Base-by-base conservation (phyloP, 2,113 vertebrate genomes). In the Apus apus region DNA sequence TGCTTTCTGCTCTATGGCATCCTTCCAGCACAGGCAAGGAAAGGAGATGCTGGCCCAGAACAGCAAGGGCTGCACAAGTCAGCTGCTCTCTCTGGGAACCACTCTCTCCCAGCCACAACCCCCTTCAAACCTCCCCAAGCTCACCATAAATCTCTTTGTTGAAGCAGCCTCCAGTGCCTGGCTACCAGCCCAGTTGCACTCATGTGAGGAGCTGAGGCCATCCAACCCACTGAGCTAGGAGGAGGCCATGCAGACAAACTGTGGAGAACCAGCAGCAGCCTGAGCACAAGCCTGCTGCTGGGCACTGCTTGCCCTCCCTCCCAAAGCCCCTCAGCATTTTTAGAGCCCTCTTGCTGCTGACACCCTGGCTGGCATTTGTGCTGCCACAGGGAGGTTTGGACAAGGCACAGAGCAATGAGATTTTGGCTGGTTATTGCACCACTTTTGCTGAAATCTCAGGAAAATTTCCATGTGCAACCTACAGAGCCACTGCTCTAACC, bases 401-500 rank as follows among this genome's bases (percentile, higher is more conserved):
- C 0, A 0, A 85, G 38, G 45, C n/a, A 66, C 0, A 38, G 38
- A 38, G 38, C 38, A 60, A 38, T 9, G 61, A 73, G 40, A 40
- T 30, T 15, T 0, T 8, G 13, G 10, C 21, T 74, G 29, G n/a
- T 26, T 81, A 68, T 38, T 58, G 53, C 18, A 46, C 27, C 4
- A 1, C 13, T 50, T 30, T 40, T 74, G 66, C 19, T 1, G 3
- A 80, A 0, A 9, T 19, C 61, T 67, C 51, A 68, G 74, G 26
- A 15, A 9, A 48, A 53, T 54, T 26, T 45, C 40, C 26, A 3
- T 1, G 0, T 23, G 14, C 40, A 45, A 14, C 25, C 23, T 15
- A 11, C 18, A 46, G 15, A 21, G 27, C 20, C 53, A 30, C 27
- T 36, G 46, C 4, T 3, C 2, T 7, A 21, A 30, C 38, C 25